Evolutionary conservation across 2,113 vertebrate species (phyloP).

Genomic region (Leucoraja erinaceus): DNA sequence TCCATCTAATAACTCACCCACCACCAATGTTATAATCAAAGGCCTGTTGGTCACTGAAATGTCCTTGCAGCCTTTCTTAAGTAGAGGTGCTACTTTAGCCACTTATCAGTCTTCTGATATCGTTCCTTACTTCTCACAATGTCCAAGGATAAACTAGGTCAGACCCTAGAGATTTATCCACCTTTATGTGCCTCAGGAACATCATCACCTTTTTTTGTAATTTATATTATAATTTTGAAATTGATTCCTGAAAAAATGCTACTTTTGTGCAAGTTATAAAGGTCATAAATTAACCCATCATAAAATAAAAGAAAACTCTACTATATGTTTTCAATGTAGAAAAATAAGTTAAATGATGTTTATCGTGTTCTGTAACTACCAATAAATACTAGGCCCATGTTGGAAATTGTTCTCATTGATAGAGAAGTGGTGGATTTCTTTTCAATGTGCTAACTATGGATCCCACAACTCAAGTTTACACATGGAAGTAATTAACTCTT

Average conservation of each 20-base stretch:
- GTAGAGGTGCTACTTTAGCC: too few species aligned
- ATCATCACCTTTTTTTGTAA: not conserved
- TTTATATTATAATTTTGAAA: not conserved
- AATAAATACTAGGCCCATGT: not conserved
- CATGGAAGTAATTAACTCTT: conserved; percentile 10
- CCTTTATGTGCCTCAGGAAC: too few species aligned
- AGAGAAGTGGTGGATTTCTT: not conserved
- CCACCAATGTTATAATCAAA: too few species aligned
- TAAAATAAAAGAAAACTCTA: not conserved
- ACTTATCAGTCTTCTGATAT: too few species aligned
- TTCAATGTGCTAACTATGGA: not conserved
- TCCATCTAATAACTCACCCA: too few species aligned
- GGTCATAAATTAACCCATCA: not conserved
- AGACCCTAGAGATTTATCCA: too few species aligned
- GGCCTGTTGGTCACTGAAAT: too few species aligned
- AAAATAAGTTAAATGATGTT: not conserved
- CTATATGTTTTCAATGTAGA: not conserved
- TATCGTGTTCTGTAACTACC: not conserved
- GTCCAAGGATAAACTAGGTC: too few species aligned
- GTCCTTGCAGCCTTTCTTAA: too few species aligned
- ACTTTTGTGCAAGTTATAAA: not conserved
- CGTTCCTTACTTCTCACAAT: too few species aligned
- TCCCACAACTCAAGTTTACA: not conserved
- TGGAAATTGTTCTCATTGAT: not conserved
- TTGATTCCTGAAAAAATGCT: not conserved